Base-by-base conservation (phyloP, 2,797 vertebrate genomes). In the Ficedula albicollis region DNA sequence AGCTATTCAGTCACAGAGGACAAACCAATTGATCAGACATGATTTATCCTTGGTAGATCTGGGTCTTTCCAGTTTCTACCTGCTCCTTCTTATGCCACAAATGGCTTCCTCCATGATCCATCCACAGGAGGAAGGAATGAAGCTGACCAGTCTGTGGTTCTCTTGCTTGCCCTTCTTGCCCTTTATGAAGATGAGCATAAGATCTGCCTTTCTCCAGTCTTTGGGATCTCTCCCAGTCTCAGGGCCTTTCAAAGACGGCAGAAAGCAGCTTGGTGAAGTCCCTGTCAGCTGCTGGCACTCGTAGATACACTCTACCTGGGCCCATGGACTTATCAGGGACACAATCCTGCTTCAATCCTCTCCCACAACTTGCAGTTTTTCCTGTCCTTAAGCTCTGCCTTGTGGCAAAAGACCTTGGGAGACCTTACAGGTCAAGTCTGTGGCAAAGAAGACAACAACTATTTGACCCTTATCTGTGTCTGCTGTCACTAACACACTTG, bases 371-470 rank as follows among this genome's bases (percentile, higher is more conserved):
- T 36, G 6, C 8, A 88, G 36, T 6, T 72, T 30, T 55, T 70
- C 19, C 17, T n/a, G 16, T 62, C 27, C 44, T 54, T 39, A 16
- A 59, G 25, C 11, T 13, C n/a, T 55, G 27, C 26, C 26, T 63
- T 54, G 32, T 16, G 8, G 10, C 23, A 46, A 78, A 63, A 82
- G 23, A 7, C 30, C 44, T 68, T 25, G 32, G 20, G 32, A 91
- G 23, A 77, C 13, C 62, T 81, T 36, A 32, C 2, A 51, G n/a
- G n/a, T 26, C 20, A 82, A 66, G 23, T 23, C 11, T 16, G 17
- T 34, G 26, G 18, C 39, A 78, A 70, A 55, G 26, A 43, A 0
- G 1, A 48, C 18, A 49, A 5, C 0, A 3, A 23, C 23, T 21
- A 15, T 7, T 34, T 46, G 29, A 36, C 36, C 64, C 10, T 27